Evolutionary conservation across 2,113 vertebrate genomes (phyloP), one percentile per base, ranked within the genome.

Genomic region (Ceyx margarethae): DNA sequence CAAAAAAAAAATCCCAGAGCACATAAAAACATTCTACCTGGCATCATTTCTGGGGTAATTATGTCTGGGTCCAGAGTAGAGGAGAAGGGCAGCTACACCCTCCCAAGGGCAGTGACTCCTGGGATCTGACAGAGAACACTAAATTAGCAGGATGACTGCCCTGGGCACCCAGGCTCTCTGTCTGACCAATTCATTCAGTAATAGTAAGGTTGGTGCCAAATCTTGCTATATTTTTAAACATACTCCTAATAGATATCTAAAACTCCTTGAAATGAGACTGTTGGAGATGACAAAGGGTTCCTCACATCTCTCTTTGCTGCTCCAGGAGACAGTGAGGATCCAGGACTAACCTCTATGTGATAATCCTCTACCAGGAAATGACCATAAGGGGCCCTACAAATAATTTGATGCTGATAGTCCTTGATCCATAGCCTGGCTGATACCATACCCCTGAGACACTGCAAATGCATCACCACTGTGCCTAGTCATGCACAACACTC

Each of bases 221-320:
- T 35, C 26, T 54, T 66, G 23, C 33, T 33, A 25, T 8, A 1
- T 20, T 90, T 83, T 80, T 37, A 71, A 58, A 43, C 37, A 13
- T 11, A 33, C 37, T n/a, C 45, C 40, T 50, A 46, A 54, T 0
- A 5, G 72, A 31, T 15, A 26, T n/a, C 29, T 26, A 64, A 60
- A 58, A 28, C 37, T 69, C 37, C 31, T 5, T 0, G 0, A 35
- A 54, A 54, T 33, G 15, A 50, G 81, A 50, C 12, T 1, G 1
- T 1, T n/a, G 12, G 20, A 28, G 56, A 35, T 13, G 33, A n/a
- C 25, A n/a, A 23, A 65, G 18, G 62, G 48, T 48, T 54, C 50
- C 18, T 35, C 23, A 31, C 18, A 28, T 4, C 6, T 37, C 43
- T 42, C 28, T 51, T 26, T 45, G 37, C 45, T 40, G 51, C 65